Evolutionary conservation across 2,113 vertebrate species (phyloP), one percentile per base, ranked within the genome.

Genomic region (Corvus cornix): DNA sequence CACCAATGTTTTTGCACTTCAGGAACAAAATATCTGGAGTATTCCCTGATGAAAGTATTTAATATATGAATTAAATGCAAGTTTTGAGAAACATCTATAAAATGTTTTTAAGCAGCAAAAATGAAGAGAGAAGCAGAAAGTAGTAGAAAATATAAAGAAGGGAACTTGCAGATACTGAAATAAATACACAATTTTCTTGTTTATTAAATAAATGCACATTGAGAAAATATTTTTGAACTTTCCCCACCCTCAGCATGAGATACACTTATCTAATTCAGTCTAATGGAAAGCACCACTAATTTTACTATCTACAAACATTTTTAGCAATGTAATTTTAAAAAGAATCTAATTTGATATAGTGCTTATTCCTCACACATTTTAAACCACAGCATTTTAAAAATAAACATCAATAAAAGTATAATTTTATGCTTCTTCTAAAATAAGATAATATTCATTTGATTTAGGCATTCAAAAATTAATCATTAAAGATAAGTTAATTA

Each of bases 11-110:
- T 73, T 87, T 89, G 46, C 21, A 77, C 24, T 75, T 70, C 67
- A 77, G 87, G 46, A 96, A 85, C 17, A 91, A 96, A 89, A 89
- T 79, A 90, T 59, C 72, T 88, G 37, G 73, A 76, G 15, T 73
- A 85, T 46, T 89, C 80, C 31, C 75, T 53, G 3, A 72, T 64
- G 20, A 83, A 96, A 49, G 31, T 26, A 78, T n/a, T 90, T 73
- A 16, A 62, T 30, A 31, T 10, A 43, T 35, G 1, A 72, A 79
- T 67, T 73, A 79, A 69, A 84, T 23, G 8, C 7, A 74, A 64
- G 37, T 52, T 90, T 75, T 41, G 27, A 60, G 28, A 90, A 77
- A 83, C 28, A 37, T 19, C 46, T 68, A 9, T 55, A 44, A 44
- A 70, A 52, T 8, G 30, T n/a, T 69, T 77, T 63, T 53, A 86